These are phyloP conservation scores for Drosophila pandora DNA, from an alignment of 1,140 invertebrate genomes.

Conservation along the genomic window DNA sequence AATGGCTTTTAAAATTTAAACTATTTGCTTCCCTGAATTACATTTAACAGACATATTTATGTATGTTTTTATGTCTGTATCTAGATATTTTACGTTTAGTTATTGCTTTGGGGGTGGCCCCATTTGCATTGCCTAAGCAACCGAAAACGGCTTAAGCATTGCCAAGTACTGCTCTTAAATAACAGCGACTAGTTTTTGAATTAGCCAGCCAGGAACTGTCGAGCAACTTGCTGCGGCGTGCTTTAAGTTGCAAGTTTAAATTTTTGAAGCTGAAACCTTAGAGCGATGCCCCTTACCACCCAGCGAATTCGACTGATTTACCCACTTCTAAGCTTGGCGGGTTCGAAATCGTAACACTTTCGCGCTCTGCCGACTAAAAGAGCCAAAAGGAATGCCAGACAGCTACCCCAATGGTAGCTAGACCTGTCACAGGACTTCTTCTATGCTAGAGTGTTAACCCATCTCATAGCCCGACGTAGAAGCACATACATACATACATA, in stretches of 20 bases:
- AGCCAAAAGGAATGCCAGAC: constrained; percentile 38
- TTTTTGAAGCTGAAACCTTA: neutral
- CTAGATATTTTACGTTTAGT: no score
- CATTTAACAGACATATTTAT: no score
- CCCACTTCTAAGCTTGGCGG: constrained; percentile 73
- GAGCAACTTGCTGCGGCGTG: neutral
- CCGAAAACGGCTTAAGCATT: no score
- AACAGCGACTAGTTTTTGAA: neutral
- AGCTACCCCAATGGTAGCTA: constrained; percentile 17
- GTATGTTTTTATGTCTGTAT: no score
- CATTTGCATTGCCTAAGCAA: neutral
- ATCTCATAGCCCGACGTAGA: constrained; percentile 39
- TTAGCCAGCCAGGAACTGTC: no score
- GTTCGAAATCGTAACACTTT: constrained; percentile 80
- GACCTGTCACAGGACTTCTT: constrained; percentile 51
- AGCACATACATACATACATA: constrained; percentile 15
- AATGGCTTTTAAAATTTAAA: no score
- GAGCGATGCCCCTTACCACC: neutral
- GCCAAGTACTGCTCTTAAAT: neutral
- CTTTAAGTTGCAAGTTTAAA: neutral
- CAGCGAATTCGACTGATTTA: constrained; percentile 55
- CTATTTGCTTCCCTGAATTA: no score
- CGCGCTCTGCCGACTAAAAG: constrained; percentile 60
- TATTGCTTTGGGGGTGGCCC: no score
- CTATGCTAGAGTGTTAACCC: constrained; percentile 36